Base-by-base conservation (phyloP, 2,888 invertebrate genomes). In the Drosophila mayaguana region DNA sequence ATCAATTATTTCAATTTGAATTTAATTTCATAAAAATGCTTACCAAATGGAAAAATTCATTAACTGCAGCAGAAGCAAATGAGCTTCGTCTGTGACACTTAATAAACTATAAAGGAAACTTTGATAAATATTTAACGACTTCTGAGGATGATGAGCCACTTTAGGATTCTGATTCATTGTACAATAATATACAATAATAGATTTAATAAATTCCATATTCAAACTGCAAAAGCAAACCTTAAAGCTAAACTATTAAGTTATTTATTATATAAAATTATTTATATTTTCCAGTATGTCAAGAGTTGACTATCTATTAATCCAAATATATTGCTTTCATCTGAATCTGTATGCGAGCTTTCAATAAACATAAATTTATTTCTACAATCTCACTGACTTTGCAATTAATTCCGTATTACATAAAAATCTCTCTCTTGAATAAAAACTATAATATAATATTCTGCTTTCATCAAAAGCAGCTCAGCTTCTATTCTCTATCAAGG, bases 1-100 rank as follows among this genome's bases (percentile, higher is more conserved):
- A 78, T 72, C 63, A 78, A 63, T 63, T 63, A 55, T 14, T 14
- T 28, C n/a, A 40, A 53, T 28, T 55, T 18, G 22, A 51, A 40
- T 54, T 54, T 38, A 11, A 38, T 25, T 40, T n/a, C 1, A 18
- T n/a, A 32, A 11, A 46, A 25, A 25, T 4, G 9, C 46, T 46
- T 46, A 28, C 46, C 9, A 48, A 11, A 5, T n/a, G 9, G 2
- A 48, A 48, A n/a, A 53, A 57, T 66, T 66, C 64, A 77, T 80
- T 67, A 63, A 61, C 60, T 25, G 25, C 46, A 20, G 1, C 12
- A 48, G 2, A 11, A 48, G 25, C 43, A 12, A 46, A 25, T 16
- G 46, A 46, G 25, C 14, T 16, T 9, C 25, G 25, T 9, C 3
- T 16, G 22, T 16, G 3, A 1, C 16, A 45, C 8, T 25, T 22